Conservation (phyloP, 2,888 invertebrate species). For the Conchocele bisecta region DNA sequence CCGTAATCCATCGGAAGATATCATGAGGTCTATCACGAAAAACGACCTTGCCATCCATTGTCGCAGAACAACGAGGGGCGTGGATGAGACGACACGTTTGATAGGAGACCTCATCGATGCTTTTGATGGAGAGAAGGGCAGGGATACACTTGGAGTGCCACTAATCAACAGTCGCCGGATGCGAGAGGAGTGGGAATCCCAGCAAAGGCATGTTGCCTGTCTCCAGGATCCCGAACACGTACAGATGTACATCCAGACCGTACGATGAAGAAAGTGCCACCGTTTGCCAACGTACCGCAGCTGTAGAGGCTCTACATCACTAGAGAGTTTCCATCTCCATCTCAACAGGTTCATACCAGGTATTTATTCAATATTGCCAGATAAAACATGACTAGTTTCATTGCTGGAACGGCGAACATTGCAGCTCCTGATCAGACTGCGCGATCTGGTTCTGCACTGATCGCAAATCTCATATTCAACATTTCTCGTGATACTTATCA, state of each 20-base stretch:
- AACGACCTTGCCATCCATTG: constrained; percentile 57
- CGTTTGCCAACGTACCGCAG: constrained; percentile 59
- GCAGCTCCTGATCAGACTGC: too few species aligned
- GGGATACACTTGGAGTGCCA: constrained; percentile 53
- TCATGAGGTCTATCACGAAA: constrained; percentile 21
- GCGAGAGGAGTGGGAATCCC: constrained; percentile 48
- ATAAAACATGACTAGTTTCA: too few species aligned
- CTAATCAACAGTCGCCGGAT: constrained; percentile 46
- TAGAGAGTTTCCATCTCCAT: constrained; percentile 68
- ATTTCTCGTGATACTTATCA: too few species aligned
- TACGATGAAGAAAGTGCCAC: constrained; percentile 52
- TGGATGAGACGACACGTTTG: constrained; percentile 35
- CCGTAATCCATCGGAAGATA: constrained; percentile 37
- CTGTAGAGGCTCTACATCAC: constrained; percentile 64
- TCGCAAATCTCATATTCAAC: too few species aligned
- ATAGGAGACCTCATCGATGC: constrained; percentile 40
- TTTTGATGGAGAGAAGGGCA: constrained; percentile 37
- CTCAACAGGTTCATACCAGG: constrained; percentile 64
- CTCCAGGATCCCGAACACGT: constrained; percentile 57
- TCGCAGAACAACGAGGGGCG: constrained; percentile 44
- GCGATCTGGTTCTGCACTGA: too few species aligned
- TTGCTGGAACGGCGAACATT: too few species aligned
- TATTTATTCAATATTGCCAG: too few species aligned
- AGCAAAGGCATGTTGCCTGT: constrained; percentile 53
- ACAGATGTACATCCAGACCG: constrained; percentile 38